Percentiles rank a stretch among this genome's conserved stretches.
phyloP scores from a whole-genome alignment of 2,113 vertebrate species.

The Hiodon alosoides region DNA sequence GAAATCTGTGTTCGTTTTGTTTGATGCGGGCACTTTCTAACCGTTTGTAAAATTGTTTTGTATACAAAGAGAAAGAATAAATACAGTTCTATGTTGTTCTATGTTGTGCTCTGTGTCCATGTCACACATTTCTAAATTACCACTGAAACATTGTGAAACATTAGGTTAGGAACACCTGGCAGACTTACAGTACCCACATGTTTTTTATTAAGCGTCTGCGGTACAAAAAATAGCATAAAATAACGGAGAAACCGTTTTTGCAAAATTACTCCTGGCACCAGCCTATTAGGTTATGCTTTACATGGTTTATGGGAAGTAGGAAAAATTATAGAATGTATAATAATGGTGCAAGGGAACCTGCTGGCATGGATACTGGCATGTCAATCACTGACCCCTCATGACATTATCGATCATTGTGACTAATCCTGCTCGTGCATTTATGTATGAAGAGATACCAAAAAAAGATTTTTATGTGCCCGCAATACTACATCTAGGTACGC shows the following conservation, averaged over 20 bases:
- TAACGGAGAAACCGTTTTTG: slow-evolving; percentile 42
- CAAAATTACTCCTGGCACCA: slow-evolving; percentile 39
- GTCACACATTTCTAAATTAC: slow-evolving; percentile 28
- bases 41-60: not conserved
- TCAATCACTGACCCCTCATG: too few relatives aligned
- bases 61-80: slow-evolving; percentile 3
- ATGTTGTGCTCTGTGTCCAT: slow-evolving; percentile 19
- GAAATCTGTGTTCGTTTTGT: not conserved
- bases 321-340: slow-evolving; percentile 17
- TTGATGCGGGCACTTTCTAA: not conserved
- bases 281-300: slow-evolving; percentile 28
- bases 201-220: slow-evolving; percentile 63
- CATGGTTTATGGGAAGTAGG: slow-evolving; percentile 32
- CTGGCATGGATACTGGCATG: too few relatives aligned
- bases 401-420: too few relatives aligned
- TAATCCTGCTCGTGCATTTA: too few relatives aligned
- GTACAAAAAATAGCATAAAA: slow-evolving; percentile 47
- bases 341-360: too few relatives aligned
- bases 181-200: slow-evolving; percentile 53
- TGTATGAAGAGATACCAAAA: too few relatives aligned
- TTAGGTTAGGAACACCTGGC: slow-evolving; percentile 39
- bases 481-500: slow-evolving; percentile 12
- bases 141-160: slow-evolving; percentile 24
- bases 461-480: not conserved
- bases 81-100: not conserved